Evolutionary conservation across 2,113 vertebrate genomes (phyloP), one percentile per base, ranked within the genome.

Genomic region (Sisor rabdophorus): DNA sequence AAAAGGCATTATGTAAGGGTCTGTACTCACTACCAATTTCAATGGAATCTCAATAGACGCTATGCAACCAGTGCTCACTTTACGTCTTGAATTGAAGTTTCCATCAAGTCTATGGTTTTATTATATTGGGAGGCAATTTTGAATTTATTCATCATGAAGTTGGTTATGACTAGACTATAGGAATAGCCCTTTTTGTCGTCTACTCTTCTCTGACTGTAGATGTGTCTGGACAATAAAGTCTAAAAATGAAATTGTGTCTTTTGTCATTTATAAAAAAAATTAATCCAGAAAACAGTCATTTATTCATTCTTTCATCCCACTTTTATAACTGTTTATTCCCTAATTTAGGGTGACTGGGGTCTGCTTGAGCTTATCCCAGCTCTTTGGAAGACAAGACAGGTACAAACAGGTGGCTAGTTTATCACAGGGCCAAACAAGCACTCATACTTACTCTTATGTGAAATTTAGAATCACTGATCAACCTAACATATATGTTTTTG

Each of bases 191-290:
- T 24, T n/a, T 52, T 59, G 82, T 88, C 86, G 85, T 89, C 81
- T 87, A 82, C 83, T 72, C 71, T 73, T 32, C 85, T 88, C 86
- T 88, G 87, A 88, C 89, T 90, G 87, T 91, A 87, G 85, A 87
- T 85, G 84, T 71, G 85, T 85, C 86, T 84, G 87, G 88, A 89
- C 89, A 87, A 89, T 91, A 91, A 91, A 91, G 82, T 76, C 36
- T 81, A 19, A 83, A 86, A 86, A 81, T 61, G 3, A 53, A 22
- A 48, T 48, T 26, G 28, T 79, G 24, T 79, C 15, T 69, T 52
- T 69, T 79, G 17, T 73, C 15, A 47, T 69, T 19, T 50, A 1
- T 65, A 65, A 50, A 13, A 44, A 3, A 44, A 44, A 44, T 7
- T 8, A 44, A 44, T 36, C 32, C 40, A 44, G 40, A 44, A 44